phyloP scores from a whole-genome alignment of 2,888 invertebrate species.

The Latrodectus hesperus region DNA sequence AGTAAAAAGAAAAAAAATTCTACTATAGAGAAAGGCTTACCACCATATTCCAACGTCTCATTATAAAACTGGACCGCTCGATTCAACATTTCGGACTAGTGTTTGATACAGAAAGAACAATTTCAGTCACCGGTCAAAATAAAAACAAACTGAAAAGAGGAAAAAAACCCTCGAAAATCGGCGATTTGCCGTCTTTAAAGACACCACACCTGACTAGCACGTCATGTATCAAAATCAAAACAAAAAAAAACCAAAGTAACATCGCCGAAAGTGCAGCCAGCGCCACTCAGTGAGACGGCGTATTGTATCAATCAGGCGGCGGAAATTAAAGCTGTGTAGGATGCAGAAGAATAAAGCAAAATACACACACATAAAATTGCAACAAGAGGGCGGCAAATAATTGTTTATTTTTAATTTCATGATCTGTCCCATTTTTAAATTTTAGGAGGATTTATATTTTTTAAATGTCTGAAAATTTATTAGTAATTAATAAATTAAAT shows the following conservation, averaged over 20 bases:
- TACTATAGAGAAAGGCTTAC: conserved; percentile 39
- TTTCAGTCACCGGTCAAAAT: conserved; percentile 31
- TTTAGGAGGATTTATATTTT: too few relatives aligned
- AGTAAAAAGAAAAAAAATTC: background rate
- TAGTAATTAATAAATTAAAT: too few relatives aligned
- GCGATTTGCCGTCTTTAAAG: conserved; percentile 45
- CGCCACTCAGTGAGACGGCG: background rate
- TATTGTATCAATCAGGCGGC: background rate
- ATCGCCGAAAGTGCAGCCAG: conserved; percentile 2
- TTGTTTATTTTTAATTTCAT: too few relatives aligned
- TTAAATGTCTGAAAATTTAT: too few relatives aligned
- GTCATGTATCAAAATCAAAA: background rate
- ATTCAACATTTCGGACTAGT: conserved; percentile 52
- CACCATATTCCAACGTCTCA: conserved; percentile 64
- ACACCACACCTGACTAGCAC: conserved; percentile 61
- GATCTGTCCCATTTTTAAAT: too few relatives aligned
- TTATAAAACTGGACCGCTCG: conserved; percentile 56
- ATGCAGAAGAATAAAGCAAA: background rate
- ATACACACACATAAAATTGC: background rate
- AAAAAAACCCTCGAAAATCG: conserved; percentile 52
- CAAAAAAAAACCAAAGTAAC: background rate
- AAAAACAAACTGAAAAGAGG: conserved; percentile 57
- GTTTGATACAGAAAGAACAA: conserved; percentile 10
- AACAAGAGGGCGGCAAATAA: background rate
- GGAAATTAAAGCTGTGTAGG: background rate